A percentile compares a stretch with the other conserved stretches of the same genome.
phyloP scores from a whole-genome alignment of 2,888 invertebrate species.

The Morpho deidamia region DNA sequence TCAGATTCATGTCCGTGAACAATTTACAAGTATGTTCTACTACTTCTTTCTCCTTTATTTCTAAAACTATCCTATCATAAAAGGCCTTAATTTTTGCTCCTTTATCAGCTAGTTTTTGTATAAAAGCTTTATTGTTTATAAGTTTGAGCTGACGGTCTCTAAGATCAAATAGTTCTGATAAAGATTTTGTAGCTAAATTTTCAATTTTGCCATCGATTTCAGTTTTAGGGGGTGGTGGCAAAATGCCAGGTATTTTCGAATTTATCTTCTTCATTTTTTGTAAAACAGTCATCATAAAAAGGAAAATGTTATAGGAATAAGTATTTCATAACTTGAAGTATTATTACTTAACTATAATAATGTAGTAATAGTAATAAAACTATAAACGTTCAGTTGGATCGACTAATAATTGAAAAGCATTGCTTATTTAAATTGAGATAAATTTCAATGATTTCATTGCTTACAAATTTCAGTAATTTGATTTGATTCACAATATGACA shows the following conservation, averaged over 20 bases:
- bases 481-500: too few species aligned
- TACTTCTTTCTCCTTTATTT: slow-evolving; percentile 68
- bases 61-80: slow-evolving; percentile 60
- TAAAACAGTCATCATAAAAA: slow-evolving; percentile 24
- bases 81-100: slow-evolving; percentile 76
- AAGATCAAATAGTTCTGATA: slow-evolving; percentile 70
- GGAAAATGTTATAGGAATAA: too few species aligned
- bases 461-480: too few species aligned
- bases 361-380: too few species aligned
- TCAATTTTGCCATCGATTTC: slow-evolving; percentile 76
- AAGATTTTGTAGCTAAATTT: slow-evolving; percentile 62
- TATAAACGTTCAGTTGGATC: too few species aligned
- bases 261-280: slow-evolving; percentile 50
- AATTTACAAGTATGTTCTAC: slow-evolving; percentile 64
- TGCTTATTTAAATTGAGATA: too few species aligned
- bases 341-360: too few species aligned
- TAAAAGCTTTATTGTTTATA: slow-evolving; percentile 70
- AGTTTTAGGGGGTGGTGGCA: slow-evolving; percentile 59
- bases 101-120: slow-evolving; percentile 77
- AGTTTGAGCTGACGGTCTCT: slow-evolving; percentile 77
- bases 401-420: too few species aligned
- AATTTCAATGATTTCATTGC: too few species aligned
- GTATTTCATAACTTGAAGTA: too few species aligned
- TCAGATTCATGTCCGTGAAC: slow-evolving; percentile 69
- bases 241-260: slow-evolving; percentile 67